Evolutionary conservation across 2,113 vertebrate species (phyloP), one percentile per base, ranked within the genome.

Genomic region (Sinosuthora webbiana): DNA sequence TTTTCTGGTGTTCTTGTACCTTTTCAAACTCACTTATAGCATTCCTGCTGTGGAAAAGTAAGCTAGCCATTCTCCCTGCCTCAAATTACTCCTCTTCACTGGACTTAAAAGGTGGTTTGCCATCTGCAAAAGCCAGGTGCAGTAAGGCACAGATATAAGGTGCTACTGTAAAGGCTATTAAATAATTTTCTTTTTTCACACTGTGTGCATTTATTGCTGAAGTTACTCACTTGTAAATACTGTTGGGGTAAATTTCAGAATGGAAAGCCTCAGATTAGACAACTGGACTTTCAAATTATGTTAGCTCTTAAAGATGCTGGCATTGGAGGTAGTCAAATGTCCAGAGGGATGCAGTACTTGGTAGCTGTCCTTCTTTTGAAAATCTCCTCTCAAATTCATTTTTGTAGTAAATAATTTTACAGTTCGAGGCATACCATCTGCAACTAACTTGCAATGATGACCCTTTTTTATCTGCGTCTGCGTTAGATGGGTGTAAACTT

Each of bases 11-110:
- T 87, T 86, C 64, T 87, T 90, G 62, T 83, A 73, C 57, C 42
- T 95, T 96, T 81, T 83, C 67, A 93, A 96, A 97, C 90, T 95
- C 93, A 65, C 73, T 91, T 85, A 93, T 2, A 59, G 87, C 39
- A 62, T 86, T 97, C 73, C 89, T 88, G 63, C 50, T 93, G 80
- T 80, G 68, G 80, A 86, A 95, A 86, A 82, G 44, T 56, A 73
- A 95, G 47, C n/a, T 80, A 45, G 37, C 33, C 44, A 35, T 80
- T 93, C 77, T 84, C 44, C 33, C 69, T 74, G 31, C 56, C 39
- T 70, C 35, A 89, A 95, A 80, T 95, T 71, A 65, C 75, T 92
- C 76, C 91, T 91, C 82, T 84, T 87, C 64, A 44, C 89, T 85
- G 65, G 47, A 87, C 30, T 55, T 87, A 73, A 73, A 67, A 64